Evolutionary conservation across 2,888 invertebrate species (phyloP).

Genomic region (Rhaphigaster nebulosa): DNA sequence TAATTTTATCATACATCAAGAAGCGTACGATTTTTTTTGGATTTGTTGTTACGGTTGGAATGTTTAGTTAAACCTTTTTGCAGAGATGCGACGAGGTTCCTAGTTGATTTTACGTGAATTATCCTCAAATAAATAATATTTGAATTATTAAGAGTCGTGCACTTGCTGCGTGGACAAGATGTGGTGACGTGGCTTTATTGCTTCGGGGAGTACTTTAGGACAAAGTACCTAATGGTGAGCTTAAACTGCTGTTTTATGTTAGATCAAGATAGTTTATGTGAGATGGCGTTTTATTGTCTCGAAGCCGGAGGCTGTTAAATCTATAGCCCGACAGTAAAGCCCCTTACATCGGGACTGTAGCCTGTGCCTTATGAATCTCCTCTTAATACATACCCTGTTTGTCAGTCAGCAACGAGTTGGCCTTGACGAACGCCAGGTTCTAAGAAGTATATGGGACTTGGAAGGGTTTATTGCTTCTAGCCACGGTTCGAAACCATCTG

Average conservation of each 20-base stretch:
- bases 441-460: neutral
- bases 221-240: constrained; percentile 24
- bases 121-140: neutral
- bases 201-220: neutral
- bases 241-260: constrained; percentile 42
- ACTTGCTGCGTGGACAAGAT: neutral
- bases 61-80: no score
- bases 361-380: constrained; percentile 40
- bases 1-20: no score
- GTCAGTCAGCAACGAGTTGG: constrained; percentile 11
- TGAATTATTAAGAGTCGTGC: neutral
- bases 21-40: no score
- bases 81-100: no score
- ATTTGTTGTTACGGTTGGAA: no score
- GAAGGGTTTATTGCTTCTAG: constrained; percentile 18
- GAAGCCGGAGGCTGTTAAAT: constrained; percentile 9
- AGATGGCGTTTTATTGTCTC: constrained; percentile 46
- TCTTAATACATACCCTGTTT: neutral
- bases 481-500: neutral
- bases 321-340: constrained; percentile 1
- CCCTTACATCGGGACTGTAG: neutral
- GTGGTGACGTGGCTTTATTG: neutral
- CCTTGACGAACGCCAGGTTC: neutral
- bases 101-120: no score
- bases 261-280: constrained; percentile 48